Evolutionary conservation across 2,888 invertebrate species (phyloP).

Genomic region (Drosophila formosana): DNA sequence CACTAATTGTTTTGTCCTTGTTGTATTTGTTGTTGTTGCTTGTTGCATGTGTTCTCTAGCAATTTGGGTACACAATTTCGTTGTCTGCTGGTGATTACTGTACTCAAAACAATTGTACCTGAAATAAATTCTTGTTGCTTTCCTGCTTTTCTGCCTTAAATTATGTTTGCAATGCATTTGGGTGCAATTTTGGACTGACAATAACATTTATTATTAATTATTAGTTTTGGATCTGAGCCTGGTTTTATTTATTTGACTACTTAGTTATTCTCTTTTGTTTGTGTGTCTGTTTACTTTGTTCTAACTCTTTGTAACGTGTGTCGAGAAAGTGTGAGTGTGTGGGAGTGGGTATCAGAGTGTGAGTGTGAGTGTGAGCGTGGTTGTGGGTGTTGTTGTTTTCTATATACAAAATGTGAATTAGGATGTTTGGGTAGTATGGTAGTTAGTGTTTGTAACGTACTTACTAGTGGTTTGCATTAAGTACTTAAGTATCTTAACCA

Average conservation of each 20-base stretch:
- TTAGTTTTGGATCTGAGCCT: constrained; percentile 38
- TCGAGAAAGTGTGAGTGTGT: constrained; percentile 12
- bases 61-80: constrained; percentile 60
- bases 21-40: not conserved
- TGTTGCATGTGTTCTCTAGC: constrained; percentile 22
- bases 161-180: constrained; percentile 18
- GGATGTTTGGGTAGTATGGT: constrained; percentile 37
- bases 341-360: constrained; percentile 19
- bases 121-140: constrained; percentile 67
- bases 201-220: constrained; percentile 20
- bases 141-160: constrained; percentile 28
- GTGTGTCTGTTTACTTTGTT: constrained; percentile 10
- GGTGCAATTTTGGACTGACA: constrained; percentile 43
- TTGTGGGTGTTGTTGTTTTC: constrained; percentile 5
- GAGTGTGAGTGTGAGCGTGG: constrained; percentile 33
- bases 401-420: constrained; percentile 54
- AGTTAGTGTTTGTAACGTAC: constrained; percentile 18
- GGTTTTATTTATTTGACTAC: constrained; percentile 31
- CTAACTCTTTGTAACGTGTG: constrained; percentile 26
- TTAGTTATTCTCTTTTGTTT: constrained; percentile 15
- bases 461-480: constrained; percentile 50
- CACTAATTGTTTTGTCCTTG: constrained; percentile 20
- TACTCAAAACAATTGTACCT: constrained; percentile 63
- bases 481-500: constrained; percentile 65
- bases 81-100: constrained; percentile 68